Evolutionary conservation across 1,140 invertebrate species (phyloP), one percentile per base, ranked within the genome.

Genomic region (Leptinotarsa defecta): DNA sequence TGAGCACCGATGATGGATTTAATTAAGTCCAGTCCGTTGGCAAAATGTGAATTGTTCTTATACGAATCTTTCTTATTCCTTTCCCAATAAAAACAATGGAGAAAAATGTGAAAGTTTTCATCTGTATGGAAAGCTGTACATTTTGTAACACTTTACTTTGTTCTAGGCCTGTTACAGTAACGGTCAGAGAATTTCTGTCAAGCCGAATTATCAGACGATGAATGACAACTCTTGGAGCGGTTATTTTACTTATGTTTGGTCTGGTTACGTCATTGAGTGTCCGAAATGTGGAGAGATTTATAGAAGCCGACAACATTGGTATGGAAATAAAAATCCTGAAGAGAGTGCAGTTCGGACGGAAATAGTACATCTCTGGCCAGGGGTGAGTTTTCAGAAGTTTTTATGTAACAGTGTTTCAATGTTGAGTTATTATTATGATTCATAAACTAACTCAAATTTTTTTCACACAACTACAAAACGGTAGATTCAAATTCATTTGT

Each of bases 281-380:
- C 88, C 89, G 52, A 89, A 91, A 77, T 95, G 94, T 87, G 94
- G 94, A 2, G 91, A 95, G 78, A 95, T 95, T 75, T 95, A 94
- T 83, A 87, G 92, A 64, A 94, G 93, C 83, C 87, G 94, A 13
- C 91, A 95, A 81, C 93, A 93, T 83, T 96, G 94, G 95, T 95
- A 92, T 85, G 94, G 94, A 2, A 96, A 96, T 83, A 91, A 91
- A 79, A 89, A 91, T 79, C 92, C 94, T 1, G 93, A 94, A 83
- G 90, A 91, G 68, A 85, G 86, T 15, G 89, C 89, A 13, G 91
- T 93, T 11, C 83, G 86, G 73, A 89, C 89, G 5, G 92, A 95
- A 85, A 91, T 94, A 15, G 89, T 90, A 52, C 94, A 95, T 81
- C 91, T 95, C n/a, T 95, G 94, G 94, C 91, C 91, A 76, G 89